Evolutionary conservation across 2,888 invertebrate species (phyloP).

Genomic region (Cheilosia grossa): DNA sequence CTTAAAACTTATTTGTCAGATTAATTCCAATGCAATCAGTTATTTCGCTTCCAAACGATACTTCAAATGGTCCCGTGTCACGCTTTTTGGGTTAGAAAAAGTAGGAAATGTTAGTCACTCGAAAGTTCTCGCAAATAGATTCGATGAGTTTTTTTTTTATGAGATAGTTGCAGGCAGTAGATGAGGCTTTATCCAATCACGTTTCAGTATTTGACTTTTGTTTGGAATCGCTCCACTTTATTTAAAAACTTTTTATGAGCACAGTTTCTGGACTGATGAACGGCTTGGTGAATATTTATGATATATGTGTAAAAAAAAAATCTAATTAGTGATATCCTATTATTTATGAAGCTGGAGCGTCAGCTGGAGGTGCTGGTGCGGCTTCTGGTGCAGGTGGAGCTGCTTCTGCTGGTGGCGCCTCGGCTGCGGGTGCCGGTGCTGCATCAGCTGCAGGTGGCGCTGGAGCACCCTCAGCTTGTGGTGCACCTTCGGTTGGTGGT

Average conservation of each 20-base stretch:
- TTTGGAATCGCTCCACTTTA: conserved; percentile 55
- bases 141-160: conserved; percentile 50
- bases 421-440: conserved; percentile 75
- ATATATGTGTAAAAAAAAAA: background rate
- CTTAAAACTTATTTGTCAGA: background rate
- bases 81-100: conserved; percentile 39
- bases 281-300: conserved; percentile 59
- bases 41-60: background rate
- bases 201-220: conserved; percentile 4
- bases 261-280: conserved; percentile 43
- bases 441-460: conserved; percentile 59
- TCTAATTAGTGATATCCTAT: background rate
- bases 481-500: conserved; percentile 76
- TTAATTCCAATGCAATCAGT: background rate
- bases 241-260: conserved; percentile 52
- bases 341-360: conserved; percentile 76
- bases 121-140: conserved; percentile 42
- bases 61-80: background rate
- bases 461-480: conserved; percentile 52
- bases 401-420: conserved; percentile 74
- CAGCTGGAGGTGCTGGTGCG: conserved; percentile 70
- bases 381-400: conserved; percentile 47
- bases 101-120: conserved; percentile 63
- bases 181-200: conserved; percentile 23
- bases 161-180: conserved; percentile 51